Percentiles rank a stretch among this genome's conserved stretches.
Evolutionary conservation across 2,888 invertebrate genomes (phyloP).

Genomic region (Sipha maydis): DNA sequence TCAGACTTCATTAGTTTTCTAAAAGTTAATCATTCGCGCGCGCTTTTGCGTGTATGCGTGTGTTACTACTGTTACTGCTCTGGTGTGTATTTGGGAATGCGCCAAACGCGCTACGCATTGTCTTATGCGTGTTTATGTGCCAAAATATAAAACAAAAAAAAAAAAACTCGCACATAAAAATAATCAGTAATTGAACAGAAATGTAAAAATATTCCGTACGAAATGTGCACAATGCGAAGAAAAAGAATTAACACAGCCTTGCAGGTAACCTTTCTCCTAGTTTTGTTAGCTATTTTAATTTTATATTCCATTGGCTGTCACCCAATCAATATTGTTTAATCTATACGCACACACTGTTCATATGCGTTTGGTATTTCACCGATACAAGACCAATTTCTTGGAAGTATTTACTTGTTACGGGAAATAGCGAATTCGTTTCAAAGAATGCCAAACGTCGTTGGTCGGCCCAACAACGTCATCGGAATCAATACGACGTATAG

Average conservation of each 20-base stretch:
- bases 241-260: neutral
- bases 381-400: neutral
- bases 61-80: neutral
- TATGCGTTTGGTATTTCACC: neutral
- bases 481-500: too few species aligned
- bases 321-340: slow-evolving; percentile 24
- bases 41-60: neutral
- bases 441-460: slow-evolving; percentile 4
- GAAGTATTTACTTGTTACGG: neutral
- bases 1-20: slow-evolving; percentile 30
- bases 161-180: slow-evolving; percentile 15
- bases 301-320: slow-evolving; percentile 7
- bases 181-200: slow-evolving; percentile 34
- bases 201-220: slow-evolving; percentile 15
- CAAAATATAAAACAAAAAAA: slow-evolving; percentile 10
- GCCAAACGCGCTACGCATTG: slow-evolving; percentile 27
- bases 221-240: neutral
- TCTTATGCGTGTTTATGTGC: neutral
- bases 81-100: neutral
- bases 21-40: slow-evolving; percentile 16
- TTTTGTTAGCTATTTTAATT: slow-evolving; percentile 43
- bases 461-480: neutral
- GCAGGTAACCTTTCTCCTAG: neutral
- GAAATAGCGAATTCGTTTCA: neutral
- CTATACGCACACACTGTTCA: neutral